phyloP scores from a whole-genome alignment of 2,113 vertebrate genomes.

The Campylomormyrus tamandua region DNA sequence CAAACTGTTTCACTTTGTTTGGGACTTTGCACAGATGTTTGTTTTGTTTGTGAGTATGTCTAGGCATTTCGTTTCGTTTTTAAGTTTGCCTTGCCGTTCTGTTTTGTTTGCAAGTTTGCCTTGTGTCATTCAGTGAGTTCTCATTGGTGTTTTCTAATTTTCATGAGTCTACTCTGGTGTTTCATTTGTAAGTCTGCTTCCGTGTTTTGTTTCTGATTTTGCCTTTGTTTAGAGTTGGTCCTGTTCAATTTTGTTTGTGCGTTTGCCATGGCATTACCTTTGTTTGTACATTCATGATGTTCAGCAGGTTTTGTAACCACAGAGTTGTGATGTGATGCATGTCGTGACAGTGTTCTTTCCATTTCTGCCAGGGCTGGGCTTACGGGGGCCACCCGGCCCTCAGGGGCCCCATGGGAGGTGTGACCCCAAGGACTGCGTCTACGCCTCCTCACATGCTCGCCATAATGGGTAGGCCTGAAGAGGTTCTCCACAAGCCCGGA shows the following conservation, averaged over 20 bases:
- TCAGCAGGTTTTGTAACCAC: background rate
- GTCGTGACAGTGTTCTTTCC: background rate
- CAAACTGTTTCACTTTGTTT: background rate
- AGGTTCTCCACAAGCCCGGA: background rate
- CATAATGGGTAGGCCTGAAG: conserved; percentile 48
- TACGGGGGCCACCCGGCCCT: conserved; percentile 65
- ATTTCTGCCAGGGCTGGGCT: conserved; percentile 53
- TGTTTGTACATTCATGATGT: background rate
- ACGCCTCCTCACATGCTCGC: conserved; percentile 51
- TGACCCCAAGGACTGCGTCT: conserved; percentile 72
- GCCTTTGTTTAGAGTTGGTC: background rate
- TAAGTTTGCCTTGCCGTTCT: background rate
- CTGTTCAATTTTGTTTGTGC: background rate
- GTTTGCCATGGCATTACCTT: background rate
- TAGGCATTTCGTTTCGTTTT: background rate
- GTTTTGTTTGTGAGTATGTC: background rate
- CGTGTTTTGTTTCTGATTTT: background rate
- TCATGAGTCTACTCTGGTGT: background rate
- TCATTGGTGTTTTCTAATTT: background rate
- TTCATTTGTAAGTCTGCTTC: background rate
- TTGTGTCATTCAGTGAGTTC: background rate
- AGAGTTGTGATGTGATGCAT: background rate
- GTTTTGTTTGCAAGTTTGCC: background rate
- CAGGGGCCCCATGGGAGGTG: conserved; percentile 75
- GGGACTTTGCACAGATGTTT: background rate